These are phyloP conservation scores for Sprattus sprattus DNA, from an alignment of 2,113 vertebrate genomes.

Conservation along the genomic window DNA sequence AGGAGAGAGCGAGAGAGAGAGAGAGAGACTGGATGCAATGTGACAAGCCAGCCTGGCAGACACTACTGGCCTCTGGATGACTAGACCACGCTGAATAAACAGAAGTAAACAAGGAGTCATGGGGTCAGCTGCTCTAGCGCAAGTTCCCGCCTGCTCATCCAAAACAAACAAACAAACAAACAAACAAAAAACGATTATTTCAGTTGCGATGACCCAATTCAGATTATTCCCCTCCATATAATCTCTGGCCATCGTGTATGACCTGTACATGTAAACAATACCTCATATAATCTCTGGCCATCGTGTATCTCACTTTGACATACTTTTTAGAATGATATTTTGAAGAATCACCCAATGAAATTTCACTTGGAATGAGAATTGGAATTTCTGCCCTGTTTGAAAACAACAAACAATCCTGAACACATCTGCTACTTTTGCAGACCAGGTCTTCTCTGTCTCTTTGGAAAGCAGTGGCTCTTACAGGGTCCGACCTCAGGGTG, in stretches of 20 bases:
- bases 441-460: neutral
- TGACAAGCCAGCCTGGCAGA: slow-evolving; percentile 68
- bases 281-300: neutral
- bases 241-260: neutral
- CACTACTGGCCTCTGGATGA: slow-evolving; percentile 66
- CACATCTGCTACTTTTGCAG: neutral
- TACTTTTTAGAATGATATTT: neutral
- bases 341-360: neutral
- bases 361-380: neutral
- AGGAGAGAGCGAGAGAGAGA: neutral
- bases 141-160: neutral
- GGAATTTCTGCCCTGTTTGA: neutral
- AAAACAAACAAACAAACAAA: neutral
- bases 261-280: neutral
- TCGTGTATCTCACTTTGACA: neutral
- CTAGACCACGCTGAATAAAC: slow-evolving; percentile 59
- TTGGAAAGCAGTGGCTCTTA: neutral
- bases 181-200: neutral
- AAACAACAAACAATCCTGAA: neutral
- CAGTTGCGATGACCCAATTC: neutral
- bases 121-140: neutral
- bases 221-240: neutral
- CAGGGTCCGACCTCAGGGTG: slow-evolving; percentile 41
- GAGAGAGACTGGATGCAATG: slow-evolving; percentile 44
- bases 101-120: slow-evolving; percentile 50